Evolutionary conservation across 2,888 invertebrate genomes (phyloP), one percentile per base, ranked within the genome.

Genomic region (Drosophila yooni): DNA sequence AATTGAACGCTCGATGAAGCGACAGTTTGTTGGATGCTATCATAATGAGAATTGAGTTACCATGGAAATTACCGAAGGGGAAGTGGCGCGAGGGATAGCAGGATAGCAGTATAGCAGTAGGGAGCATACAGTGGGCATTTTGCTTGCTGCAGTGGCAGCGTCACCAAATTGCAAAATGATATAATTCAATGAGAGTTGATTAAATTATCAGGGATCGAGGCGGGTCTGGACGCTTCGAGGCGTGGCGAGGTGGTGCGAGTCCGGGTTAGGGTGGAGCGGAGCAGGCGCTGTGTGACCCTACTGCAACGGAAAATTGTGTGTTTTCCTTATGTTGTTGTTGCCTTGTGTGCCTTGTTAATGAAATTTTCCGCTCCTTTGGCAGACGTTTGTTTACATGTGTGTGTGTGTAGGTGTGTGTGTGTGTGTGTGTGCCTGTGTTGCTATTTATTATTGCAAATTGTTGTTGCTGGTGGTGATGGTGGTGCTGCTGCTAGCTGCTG

Each of bases 131-230:
- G 53, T 36, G 36, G 54, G 54, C 46, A 46, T 46, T 46, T 25
- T 8, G 46, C 11, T 54, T 36, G 81, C 36, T 57, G 52, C 75
- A 70, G 60, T 38, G 60, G 76, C 85, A 82, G 68, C 73, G 56
- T 54, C 40, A 60, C 69, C 84, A 90, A 88, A 88, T 88, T 88
- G 85, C 88, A 88, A 88, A 88, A 88, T 88, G 90, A 88, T 81
- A 91, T 88, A 88, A 88, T 88, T 91, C 90, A 88, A 88, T 88
- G 91, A 88, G 91, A 88, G 88, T 91, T 88, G 90, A 88, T 88
- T 88, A 90, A 88, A 84, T 91, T 88, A 91, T 88, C 90, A 89
- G 73, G 70, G 83, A 69, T 71, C 62, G 67, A 27, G 67, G 70
- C 38, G 38, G 70, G 48, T 51, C 25, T 34, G 11, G 18, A n/a